A percentile compares a stretch with the other conserved stretches of the same genome.
Evolutionary conservation across 2,113 vertebrate species (phyloP).

Genomic region (Dicentrarchus labrax): DNA sequence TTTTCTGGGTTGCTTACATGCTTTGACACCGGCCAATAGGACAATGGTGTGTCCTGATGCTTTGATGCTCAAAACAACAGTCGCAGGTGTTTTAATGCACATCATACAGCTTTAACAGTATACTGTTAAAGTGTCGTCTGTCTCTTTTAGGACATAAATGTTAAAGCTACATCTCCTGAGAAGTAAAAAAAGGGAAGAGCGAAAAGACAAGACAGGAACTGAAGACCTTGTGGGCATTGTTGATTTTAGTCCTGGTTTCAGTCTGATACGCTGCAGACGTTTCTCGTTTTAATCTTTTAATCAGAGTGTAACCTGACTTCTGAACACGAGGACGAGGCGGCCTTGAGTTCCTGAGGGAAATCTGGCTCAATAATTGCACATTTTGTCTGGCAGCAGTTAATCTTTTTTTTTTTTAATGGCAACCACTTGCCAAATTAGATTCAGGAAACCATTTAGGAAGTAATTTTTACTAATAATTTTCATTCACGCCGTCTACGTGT

Average conservation of each 20-base stretch:
- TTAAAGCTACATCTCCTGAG: too few species aligned
- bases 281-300: slow-evolving; percentile 1
- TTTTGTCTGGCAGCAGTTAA: slow-evolving; percentile 9
- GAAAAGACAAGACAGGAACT: not conserved
- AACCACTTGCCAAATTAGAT: not conserved
- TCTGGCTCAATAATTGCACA: slow-evolving; percentile 1
- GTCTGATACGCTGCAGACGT: not conserved
- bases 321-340: not conserved
- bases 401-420: not conserved
- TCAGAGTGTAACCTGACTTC: not conserved
- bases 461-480: not conserved
- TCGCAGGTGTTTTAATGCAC: not conserved
- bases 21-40: not conserved
- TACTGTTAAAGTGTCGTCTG: not conserved
- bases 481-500: not conserved
- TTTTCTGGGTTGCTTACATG: not conserved
- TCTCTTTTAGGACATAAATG: not conserved
- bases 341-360: not conserved
- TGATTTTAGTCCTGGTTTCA: not conserved
- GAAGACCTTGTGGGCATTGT: not conserved
- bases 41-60: not conserved
- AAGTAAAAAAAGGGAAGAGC: not conserved
- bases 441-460: not conserved
- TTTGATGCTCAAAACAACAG: not conserved
- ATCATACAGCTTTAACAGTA: too few species aligned